phyloP scores from a whole-genome alignment of 2,888 invertebrate genomes.

The Nomada ruficornis region DNA sequence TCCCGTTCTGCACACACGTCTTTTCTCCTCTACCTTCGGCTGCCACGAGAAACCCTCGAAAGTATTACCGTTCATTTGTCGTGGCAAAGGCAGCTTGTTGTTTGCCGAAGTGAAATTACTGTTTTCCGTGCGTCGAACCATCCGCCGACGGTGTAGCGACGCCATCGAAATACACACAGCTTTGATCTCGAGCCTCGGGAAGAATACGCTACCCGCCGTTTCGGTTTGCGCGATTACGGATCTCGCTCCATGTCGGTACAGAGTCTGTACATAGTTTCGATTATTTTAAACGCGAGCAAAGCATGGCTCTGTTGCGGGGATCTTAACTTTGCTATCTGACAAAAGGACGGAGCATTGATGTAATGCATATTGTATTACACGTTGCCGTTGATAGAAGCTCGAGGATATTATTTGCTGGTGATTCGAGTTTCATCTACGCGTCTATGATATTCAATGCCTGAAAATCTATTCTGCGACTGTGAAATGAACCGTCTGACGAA shows the following conservation, averaged over 20 bases:
- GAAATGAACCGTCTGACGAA: too few species aligned
- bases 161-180: constrained; percentile 10
- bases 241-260: background rate
- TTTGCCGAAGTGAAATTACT: constrained; percentile 48
- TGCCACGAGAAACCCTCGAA: constrained; percentile 35
- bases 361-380: too few species aligned
- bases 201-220: background rate
- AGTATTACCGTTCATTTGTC: constrained; percentile 67
- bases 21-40: background rate
- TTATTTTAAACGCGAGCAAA: background rate
- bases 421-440: too few species aligned
- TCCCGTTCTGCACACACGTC: constrained; percentile 39
- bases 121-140: constrained; percentile 31
- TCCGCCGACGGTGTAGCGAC: background rate
- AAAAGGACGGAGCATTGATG: background rate
- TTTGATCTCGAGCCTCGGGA: constrained; percentile 5
- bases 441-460: background rate
- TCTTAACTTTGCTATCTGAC: background rate
- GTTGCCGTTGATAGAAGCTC: too few species aligned
- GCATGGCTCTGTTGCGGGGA: background rate
- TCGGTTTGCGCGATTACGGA: background rate
- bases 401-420: too few species aligned
- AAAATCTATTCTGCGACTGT: background rate
- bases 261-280: background rate
- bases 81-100: constrained; percentile 30